Conservation (phyloP, 2,888 invertebrate genomes). For the Drosophila fulvimacula region DNA sequence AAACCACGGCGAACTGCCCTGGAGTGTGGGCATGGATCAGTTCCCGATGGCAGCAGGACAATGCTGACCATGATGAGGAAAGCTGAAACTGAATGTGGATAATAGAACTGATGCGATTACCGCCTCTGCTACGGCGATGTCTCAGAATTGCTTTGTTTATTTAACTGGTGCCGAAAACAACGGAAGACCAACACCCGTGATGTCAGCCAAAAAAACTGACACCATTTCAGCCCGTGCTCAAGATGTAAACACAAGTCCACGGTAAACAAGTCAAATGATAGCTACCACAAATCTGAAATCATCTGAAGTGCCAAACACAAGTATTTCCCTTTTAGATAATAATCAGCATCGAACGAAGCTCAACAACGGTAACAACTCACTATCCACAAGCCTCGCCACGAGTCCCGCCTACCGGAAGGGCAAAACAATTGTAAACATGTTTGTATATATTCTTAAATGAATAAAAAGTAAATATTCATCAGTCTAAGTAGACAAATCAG, state of each 20-base stretch:
- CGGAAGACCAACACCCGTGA: constrained; percentile 20
- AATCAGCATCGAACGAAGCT: neutral
- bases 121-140: constrained; percentile 12
- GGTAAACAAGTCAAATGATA: constrained; percentile 36
- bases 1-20: constrained; percentile 20
- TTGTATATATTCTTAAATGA: neutral
- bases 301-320: constrained; percentile 10
- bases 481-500: neutral
- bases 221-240: constrained; percentile 20
- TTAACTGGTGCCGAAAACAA: constrained; percentile 41
- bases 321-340: constrained; percentile 1
- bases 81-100: constrained; percentile 33
- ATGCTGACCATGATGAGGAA: constrained; percentile 43
- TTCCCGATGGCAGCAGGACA: constrained; percentile 19
- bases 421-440: neutral
- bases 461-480: neutral
- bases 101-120: constrained; percentile 43
- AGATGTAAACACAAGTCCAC: constrained; percentile 21
- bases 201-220: constrained; percentile 31
- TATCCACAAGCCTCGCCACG: neutral
- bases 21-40: constrained; percentile 1
- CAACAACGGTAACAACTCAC: neutral
- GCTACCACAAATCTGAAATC: constrained; percentile 24
- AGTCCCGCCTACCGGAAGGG: neutral
- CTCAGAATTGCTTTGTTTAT: constrained; percentile 57